Base-by-base conservation (phyloP, 2,113 vertebrate species). In the Chaetodon trifascialis region DNA sequence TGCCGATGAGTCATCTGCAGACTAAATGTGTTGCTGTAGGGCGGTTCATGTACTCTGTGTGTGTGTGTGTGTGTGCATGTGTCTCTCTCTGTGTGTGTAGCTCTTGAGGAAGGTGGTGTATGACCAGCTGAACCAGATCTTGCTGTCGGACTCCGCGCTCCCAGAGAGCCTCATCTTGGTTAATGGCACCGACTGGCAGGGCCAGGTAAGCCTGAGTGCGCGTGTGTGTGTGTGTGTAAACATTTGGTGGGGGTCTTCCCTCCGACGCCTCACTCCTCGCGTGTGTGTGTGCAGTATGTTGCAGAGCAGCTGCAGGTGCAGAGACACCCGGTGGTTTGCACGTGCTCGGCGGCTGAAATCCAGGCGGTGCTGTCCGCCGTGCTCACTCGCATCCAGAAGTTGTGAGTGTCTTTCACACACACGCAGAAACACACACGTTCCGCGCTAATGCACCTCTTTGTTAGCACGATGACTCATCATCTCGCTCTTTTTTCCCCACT, bases 341-440 rank as follows among this genome's bases (percentile, higher is more conserved):
- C 97, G 4, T 97, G 96, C 82, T 97, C 97, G 2, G 83, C 93
- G 0, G 96, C 96, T 1, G 97, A 98, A 84, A 97, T 98, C 73
- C 97, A 98, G 91, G 96, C 97, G 0, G 97, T 97, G 44, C 95
- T 98, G 58, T 96, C 96, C 0, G 96, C 97, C 0, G 90, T 98
- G 58, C 96, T 98, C 76, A 97, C 96, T 3, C 95, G 97, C 59
- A 97, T 98, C 83, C 97, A 98, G 94, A 97, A 97, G 77, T 97
- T 97, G 97, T 98, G 93, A 97, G 97, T 86, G 9, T 58, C 40
- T 55, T 14, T 23, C 25, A 36, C 30, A 3, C 38, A 40, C 38
- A 40, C 63, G 51, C 46, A 59, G 42, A 46, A 30, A 51, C 52
- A 36, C 49, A 34, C 55, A 52, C 72, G 59, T 10, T 12, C 36